Evolutionary conservation across 2,888 invertebrate species (phyloP).

Genomic region (Agelastica alni): DNA sequence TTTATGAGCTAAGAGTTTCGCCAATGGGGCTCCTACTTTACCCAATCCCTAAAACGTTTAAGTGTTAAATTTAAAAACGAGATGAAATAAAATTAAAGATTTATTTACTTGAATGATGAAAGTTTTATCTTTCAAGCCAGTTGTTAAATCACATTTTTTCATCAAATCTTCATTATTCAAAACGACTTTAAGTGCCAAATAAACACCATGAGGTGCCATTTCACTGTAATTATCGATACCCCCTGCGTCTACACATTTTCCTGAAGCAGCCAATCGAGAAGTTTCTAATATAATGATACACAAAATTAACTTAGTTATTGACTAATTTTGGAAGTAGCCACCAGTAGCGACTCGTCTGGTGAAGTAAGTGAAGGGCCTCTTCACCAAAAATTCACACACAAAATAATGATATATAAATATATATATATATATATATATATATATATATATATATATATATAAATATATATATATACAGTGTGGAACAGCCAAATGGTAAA

Average conservation of each 20-base stretch:
- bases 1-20: slow-evolving; percentile 38
- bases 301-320: neutral
- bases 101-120: slow-evolving; percentile 50
- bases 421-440: too few species aligned
- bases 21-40: slow-evolving; percentile 47
- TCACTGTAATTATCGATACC: slow-evolving; percentile 46
- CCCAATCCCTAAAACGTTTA: slow-evolving; percentile 49
- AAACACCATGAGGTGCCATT: slow-evolving; percentile 43
- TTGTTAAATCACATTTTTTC: slow-evolving; percentile 38
- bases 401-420: too few species aligned
- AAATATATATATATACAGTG: too few species aligned
- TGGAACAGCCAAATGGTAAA: too few species aligned
- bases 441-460: too few species aligned
- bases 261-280: slow-evolving; percentile 37
- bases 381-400: too few species aligned
- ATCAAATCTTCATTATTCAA: slow-evolving; percentile 44
- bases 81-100: neutral
- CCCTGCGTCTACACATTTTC: slow-evolving; percentile 43
- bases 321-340: too few species aligned
- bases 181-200: slow-evolving; percentile 44
- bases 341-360: too few species aligned
- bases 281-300: slow-evolving; percentile 28
- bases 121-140: slow-evolving; percentile 46
- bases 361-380: too few species aligned
- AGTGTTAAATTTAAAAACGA: slow-evolving; percentile 6